Base-by-base conservation (phyloP, 2,113 vertebrate genomes). In the Mesocricetus auratus region DNA sequence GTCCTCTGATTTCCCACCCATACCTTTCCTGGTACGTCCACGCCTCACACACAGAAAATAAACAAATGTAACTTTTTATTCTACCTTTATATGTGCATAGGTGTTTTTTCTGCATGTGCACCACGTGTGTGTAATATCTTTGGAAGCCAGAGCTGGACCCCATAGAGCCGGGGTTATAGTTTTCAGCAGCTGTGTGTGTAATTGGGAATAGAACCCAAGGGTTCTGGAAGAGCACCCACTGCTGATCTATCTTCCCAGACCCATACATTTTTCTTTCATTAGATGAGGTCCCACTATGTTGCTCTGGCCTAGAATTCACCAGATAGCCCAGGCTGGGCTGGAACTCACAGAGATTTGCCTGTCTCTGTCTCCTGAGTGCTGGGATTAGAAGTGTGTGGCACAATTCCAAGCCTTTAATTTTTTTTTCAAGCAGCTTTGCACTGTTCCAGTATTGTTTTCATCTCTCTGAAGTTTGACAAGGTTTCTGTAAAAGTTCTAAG, bases 21-120 rank as follows among this genome's bases (percentile, higher is more conserved):
- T 36, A 2, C 26, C 19, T 3, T 1, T 15, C 29, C 29, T 16
- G 6, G 13, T 16, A 42, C 2, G 24, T 16, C n/a, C 58, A 31
- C 4, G n/a, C 3, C 39, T 26, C 56, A 39, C 6, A 26, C 33
- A 56, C 10, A 58, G 17, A 81, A 9, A 60, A 60, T 39, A 39
- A 39, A 39, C 22, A 24, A 73, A 39, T 71, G 68, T 73, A 22
- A 39, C 36, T 83, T 83, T 31, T 56, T 24, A 26, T n/a, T 58
- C 39, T 26, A 42, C 62, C 39, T 5, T 62, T 29, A 31, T 29
- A 62, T 29, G 13, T 42, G 24, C 17, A 39, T 42, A 83, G 13
- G n/a, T 83, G n/a, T 42, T 17, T 62, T 42, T 7, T 10, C n/a
- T 83, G n/a, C 24, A 42, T 42, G 39, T 24, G n/a, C 0, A 15